These are phyloP conservation scores for Psococerastis gibbosa DNA, from an alignment of 2,888 invertebrate species.

Conservation along the genomic window DNA sequence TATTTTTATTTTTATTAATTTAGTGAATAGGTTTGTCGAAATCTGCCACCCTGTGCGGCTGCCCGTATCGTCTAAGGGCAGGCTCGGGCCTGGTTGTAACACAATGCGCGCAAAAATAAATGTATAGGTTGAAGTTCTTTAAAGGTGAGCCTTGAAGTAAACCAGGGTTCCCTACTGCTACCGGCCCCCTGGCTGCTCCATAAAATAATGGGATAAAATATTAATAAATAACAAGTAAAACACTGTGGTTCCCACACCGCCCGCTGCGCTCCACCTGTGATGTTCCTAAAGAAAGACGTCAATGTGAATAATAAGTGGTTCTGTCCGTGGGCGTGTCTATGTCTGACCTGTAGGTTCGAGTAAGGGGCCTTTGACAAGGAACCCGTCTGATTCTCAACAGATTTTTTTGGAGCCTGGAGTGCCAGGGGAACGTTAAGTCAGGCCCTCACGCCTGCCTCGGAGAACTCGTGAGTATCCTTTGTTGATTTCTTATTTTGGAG, in stretches of 20 bases:
- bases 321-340: slow-evolving; percentile 10
- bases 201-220: neutral
- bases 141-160: too few species aligned
- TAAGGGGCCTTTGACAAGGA: neutral
- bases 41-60: too few species aligned
- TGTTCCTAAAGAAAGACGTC: slow-evolving; percentile 7
- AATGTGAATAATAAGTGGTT: slow-evolving; percentile 10
- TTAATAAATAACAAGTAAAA: neutral
- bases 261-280: slow-evolving; percentile 6
- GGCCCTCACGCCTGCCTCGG: neutral
- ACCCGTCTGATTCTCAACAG: too few species aligned
- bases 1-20: too few species aligned
- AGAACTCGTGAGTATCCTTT: neutral
- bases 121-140: too few species aligned
- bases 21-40: too few species aligned
- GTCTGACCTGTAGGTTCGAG: slow-evolving; percentile 8
- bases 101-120: too few species aligned
- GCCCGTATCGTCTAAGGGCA: too few species aligned
- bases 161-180: too few species aligned
- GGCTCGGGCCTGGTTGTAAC: too few species aligned
- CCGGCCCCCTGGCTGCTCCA: neutral
- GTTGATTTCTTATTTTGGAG: neutral
- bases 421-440: too few species aligned
- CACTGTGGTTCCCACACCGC: neutral
- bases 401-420: too few species aligned